phyloP scores from a whole-genome alignment of 1,140 invertebrate species.

The Pseudomyrmex cubaensis region DNA sequence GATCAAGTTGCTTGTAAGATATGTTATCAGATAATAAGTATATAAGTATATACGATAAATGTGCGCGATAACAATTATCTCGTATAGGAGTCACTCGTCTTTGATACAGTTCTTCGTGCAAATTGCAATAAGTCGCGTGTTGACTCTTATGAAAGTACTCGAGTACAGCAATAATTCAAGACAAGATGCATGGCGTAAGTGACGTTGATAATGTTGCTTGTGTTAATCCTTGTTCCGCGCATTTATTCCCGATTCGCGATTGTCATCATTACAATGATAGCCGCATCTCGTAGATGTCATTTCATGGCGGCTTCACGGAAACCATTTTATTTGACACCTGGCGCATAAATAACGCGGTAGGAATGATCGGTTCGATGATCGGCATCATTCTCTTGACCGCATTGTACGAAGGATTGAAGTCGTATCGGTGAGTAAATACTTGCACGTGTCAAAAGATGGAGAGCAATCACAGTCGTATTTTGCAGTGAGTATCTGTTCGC shows the following conservation, averaged over 20 bases:
- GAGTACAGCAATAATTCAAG: background rate
- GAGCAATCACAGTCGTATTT: background rate
- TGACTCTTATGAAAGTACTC: background rate
- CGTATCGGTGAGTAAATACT: conserved; percentile 77
- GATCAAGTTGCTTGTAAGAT: background rate
- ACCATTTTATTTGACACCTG: conserved; percentile 80
- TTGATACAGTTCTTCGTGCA: background rate
- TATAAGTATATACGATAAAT: background rate
- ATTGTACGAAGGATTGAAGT: conserved; percentile 81
- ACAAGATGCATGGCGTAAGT: conserved; percentile 65
- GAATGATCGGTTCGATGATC: conserved; percentile 78
- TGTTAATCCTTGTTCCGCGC: background rate
- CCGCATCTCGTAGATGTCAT: conserved; percentile 76
- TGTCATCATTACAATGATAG: background rate
- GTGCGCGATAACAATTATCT: conserved; percentile 55
- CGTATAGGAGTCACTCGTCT: conserved; percentile 25
- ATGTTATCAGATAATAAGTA: too few species aligned
- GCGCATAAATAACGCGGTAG: conserved; percentile 74
- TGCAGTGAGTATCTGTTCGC: conserved; percentile 74
- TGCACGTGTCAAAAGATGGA: background rate
- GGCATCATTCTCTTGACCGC: conserved; percentile 77
- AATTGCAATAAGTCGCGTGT: background rate
- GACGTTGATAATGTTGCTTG: too few species aligned
- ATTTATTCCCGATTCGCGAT: background rate
- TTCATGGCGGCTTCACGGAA: conserved; percentile 80